Conservation (phyloP, 2,888 invertebrate genomes). For the Acleris sparsana region DNA sequence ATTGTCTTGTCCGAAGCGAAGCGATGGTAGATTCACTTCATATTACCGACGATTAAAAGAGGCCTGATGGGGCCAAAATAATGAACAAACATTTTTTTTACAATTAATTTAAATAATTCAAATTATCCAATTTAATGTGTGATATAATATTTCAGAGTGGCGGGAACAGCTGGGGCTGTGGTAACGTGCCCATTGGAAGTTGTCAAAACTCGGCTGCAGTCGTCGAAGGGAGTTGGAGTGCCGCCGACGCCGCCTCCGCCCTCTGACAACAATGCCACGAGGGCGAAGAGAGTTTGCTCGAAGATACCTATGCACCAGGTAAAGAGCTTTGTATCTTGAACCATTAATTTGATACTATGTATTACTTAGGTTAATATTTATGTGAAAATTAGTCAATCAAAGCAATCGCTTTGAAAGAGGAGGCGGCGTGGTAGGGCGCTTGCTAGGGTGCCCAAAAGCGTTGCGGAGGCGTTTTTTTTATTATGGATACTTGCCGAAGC, state of each 20-base stretch:
- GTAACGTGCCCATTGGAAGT: conserved; percentile 99
- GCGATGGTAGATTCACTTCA: too few relatives aligned
- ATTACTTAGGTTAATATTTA: neutral
- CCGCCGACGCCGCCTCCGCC: conserved; percentile 78
- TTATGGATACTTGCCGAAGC: too few relatives aligned
- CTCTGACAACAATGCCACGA: conserved; percentile 75
- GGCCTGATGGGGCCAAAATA: neutral
- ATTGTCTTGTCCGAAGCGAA: too few relatives aligned
- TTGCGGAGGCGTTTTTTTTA: too few relatives aligned
- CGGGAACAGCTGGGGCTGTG: conserved; percentile 98
- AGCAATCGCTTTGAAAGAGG: too few relatives aligned
- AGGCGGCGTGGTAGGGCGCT: too few relatives aligned
- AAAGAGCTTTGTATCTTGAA: conserved; percentile 40
- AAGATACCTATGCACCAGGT: conserved; percentile 90
- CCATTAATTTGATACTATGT: too few relatives aligned
- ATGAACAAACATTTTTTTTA: neutral
- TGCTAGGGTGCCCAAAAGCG: too few relatives aligned
- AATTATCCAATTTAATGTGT: neutral
- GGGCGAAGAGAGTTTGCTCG: conserved; percentile 89
- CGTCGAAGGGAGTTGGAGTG: conserved; percentile 88
- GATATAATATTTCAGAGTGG: conserved; percentile 86
- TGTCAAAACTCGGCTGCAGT: conserved; percentile 98
- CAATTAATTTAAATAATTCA: neutral
- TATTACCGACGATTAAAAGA: too few relatives aligned
- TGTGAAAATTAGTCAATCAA: neutral